Conservation (phyloP, 2,113 vertebrate species). For the Malurus elegans region DNA sequence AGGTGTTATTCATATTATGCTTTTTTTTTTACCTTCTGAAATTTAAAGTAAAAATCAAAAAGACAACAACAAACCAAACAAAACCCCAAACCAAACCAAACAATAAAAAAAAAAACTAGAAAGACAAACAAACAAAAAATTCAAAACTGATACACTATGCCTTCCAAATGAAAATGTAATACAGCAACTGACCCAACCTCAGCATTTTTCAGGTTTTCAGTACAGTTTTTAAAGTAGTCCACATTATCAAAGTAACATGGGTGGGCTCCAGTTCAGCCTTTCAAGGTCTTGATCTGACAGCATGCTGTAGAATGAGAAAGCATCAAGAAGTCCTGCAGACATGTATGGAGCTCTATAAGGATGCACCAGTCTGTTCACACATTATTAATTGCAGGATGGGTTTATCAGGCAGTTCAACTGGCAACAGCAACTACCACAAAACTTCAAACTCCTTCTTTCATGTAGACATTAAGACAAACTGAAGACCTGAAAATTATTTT, state of each 20-base stretch:
- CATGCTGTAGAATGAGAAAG: neutral
- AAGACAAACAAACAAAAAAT: no score
- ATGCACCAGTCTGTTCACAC: neutral
- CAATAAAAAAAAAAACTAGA: neutral
- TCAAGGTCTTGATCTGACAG: neutral
- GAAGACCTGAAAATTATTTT: neutral
- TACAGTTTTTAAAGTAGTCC: neutral
- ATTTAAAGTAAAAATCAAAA: neutral
- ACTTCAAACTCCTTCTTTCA: neutral
- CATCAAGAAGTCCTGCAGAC: neutral
- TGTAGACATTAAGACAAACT: neutral
- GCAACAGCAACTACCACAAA: neutral
- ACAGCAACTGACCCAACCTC: neutral
- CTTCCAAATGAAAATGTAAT: neutral
- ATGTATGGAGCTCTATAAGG: neutral
- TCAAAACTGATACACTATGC: neutral
- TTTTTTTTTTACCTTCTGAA: neutral
- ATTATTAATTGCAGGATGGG: neutral
- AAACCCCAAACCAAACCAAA: neutral
- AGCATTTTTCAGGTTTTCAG: neutral
- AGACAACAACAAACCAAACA: neutral
- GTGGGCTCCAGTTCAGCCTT: neutral
- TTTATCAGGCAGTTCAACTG: neutral
- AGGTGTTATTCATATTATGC: neutral
- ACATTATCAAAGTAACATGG: neutral